phyloP scores from a whole-genome alignment of 2,113 vertebrate species.

The Axis porcinus region DNA sequence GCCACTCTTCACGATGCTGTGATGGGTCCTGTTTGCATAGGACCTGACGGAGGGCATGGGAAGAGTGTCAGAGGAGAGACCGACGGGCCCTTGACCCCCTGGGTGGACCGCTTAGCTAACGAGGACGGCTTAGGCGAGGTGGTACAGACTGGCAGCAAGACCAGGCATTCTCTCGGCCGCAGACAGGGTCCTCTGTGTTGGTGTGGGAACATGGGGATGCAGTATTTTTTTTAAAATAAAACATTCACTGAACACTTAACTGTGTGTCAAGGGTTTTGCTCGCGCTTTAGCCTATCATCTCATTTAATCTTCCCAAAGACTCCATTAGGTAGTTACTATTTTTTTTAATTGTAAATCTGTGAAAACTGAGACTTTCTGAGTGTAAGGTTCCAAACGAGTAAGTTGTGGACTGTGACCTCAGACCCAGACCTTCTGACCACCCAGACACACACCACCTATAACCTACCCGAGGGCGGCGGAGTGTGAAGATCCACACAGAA shows the following conservation, averaged over 20 bases:
- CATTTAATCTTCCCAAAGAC: not conserved
- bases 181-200: too few relatives aligned
- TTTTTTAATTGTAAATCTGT: not conserved
- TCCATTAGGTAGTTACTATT: not conserved
- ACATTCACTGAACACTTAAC: not conserved
- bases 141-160: accelerated
- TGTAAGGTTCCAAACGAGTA: not conserved
- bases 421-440: not conserved
- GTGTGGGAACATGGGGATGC: not conserved
- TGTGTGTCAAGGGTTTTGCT: not conserved
- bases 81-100: not conserved
- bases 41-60: accelerated
- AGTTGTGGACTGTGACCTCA: not conserved
- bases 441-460: not conserved
- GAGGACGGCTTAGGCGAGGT: accelerated
- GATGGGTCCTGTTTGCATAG: not conserved
- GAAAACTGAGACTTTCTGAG: not conserved
- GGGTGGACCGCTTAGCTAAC: accelerated
- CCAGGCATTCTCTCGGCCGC: not conserved
- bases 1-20: not conserved
- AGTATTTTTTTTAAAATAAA: not conserved
- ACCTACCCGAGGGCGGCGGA: not conserved
- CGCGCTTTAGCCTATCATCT: not conserved
- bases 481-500: not conserved
- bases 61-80: not conserved